These are phyloP conservation scores for Acanthosepion pharaonis DNA, from an alignment of 2,888 invertebrate species.

Conservation along the genomic window DNA sequence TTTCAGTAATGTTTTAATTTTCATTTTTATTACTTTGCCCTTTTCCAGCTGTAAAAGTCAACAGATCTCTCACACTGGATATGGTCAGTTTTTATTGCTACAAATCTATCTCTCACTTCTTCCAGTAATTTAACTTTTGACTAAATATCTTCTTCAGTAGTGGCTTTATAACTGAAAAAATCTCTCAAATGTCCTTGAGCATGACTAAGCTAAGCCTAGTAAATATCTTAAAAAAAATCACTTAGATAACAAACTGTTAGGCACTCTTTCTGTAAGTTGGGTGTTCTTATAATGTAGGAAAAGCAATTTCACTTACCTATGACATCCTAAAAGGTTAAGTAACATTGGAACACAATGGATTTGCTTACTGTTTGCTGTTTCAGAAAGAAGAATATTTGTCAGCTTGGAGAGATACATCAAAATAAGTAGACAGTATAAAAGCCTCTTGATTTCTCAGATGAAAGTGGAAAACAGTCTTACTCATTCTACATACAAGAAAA, in stretches of 20 bases:
- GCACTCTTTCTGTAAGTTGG: background rate
- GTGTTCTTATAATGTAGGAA: background rate
- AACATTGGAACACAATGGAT: background rate
- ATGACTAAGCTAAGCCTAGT: too few species aligned
- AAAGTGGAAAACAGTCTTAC: too few species aligned
- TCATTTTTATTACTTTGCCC: background rate
- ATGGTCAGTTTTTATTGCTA: conserved; percentile 38
- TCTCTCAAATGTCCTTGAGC: too few species aligned
- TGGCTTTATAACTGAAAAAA: background rate
- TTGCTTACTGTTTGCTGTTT: background rate
- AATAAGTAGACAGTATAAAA: too few species aligned
- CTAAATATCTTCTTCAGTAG: background rate
- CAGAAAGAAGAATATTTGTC: too few species aligned
- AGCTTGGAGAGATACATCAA: too few species aligned
- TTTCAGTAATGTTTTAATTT: background rate
- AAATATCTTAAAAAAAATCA: too few species aligned
- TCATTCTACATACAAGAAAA: too few species aligned
- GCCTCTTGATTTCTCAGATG: too few species aligned
- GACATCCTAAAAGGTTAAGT: background rate
- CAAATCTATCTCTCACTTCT: background rate
- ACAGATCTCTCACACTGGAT: background rate
- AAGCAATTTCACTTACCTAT: background rate
- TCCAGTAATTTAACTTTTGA: background rate
- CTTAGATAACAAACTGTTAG: background rate
- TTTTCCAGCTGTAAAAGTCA: conserved; percentile 33